phyloP scores from a whole-genome alignment of 2,888 invertebrate species.

The Idaea biselata region DNA sequence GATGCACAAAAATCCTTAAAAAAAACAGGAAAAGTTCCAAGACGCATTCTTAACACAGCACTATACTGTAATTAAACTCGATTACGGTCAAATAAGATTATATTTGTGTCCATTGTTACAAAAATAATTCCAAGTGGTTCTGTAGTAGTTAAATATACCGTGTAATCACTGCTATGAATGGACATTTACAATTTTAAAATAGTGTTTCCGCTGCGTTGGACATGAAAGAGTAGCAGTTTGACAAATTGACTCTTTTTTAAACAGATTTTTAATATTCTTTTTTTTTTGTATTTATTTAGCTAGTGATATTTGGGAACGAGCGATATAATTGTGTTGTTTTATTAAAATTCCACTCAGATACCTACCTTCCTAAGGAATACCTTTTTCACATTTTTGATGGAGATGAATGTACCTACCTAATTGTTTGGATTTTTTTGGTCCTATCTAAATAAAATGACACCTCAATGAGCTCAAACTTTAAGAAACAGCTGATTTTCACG shows the following conservation, averaged over 20 bases:
- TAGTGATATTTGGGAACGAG: too few relatives aligned
- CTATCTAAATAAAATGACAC: too few relatives aligned
- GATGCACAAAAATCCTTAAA: background rate
- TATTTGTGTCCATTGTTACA: conserved; percentile 44
- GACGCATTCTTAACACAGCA: conserved; percentile 30
- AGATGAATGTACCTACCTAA: too few relatives aligned
- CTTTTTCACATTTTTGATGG: too few relatives aligned
- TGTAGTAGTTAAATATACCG: conserved; percentile 43
- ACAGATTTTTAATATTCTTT: conserved; percentile 24
- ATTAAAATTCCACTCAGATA: too few relatives aligned
- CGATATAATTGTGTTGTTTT: too few relatives aligned
- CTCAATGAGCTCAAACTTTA: too few relatives aligned
- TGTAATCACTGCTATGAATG: conserved; percentile 46
- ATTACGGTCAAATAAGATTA: conserved; percentile 45
- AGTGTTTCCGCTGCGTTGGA: conserved; percentile 40
- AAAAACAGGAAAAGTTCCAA: conserved; percentile 31
- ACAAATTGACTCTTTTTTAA: conserved; percentile 27
- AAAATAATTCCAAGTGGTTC: conserved; percentile 40
- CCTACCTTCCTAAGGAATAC: too few relatives aligned
- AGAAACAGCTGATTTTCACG: too few relatives aligned
- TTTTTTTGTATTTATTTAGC: conserved; percentile 4
- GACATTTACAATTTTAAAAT: conserved; percentile 41
- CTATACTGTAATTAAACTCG: conserved; percentile 54
- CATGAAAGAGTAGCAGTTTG: conserved; percentile 28
- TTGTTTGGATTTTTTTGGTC: too few relatives aligned